Evolutionary conservation across 2,113 vertebrate genomes (phyloP).

Genomic region (Sander lucioperca): DNA sequence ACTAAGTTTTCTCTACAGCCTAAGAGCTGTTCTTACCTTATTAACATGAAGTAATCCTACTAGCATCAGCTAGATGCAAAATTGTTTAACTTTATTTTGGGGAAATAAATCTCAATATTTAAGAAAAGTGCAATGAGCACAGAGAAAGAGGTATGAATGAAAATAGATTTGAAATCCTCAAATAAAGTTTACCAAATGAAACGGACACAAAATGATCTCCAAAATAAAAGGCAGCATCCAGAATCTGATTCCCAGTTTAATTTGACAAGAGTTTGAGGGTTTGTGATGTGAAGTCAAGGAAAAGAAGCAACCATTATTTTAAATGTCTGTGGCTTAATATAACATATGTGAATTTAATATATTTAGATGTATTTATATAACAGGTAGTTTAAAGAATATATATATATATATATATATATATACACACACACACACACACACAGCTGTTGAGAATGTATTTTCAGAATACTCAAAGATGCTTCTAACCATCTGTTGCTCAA

Average conservation of each 20-base stretch:
- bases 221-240: background rate
- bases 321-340: background rate
- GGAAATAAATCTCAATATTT: background rate
- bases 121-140: background rate
- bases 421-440: too few relatives aligned
- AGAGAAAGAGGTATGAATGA: background rate
- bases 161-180: background rate
- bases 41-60: background rate
- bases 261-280: background rate
- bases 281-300: background rate
- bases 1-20: too few relatives aligned
- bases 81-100: background rate
- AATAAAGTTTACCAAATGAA: background rate
- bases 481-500: too few relatives aligned
- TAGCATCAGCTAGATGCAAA: background rate
- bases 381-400: background rate
- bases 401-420: too few relatives aligned
- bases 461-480: too few relatives aligned
- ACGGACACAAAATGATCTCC: background rate
- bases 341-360: conserved; percentile 12
- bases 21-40: background rate
- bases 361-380: conserved; percentile 40
- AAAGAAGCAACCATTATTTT: background rate
- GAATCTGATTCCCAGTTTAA: background rate
- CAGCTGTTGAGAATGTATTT: too few relatives aligned